Evolutionary conservation across 2,113 vertebrate genomes (phyloP), one percentile per base, ranked within the genome.

Genomic region (Antigone vipio): DNA sequence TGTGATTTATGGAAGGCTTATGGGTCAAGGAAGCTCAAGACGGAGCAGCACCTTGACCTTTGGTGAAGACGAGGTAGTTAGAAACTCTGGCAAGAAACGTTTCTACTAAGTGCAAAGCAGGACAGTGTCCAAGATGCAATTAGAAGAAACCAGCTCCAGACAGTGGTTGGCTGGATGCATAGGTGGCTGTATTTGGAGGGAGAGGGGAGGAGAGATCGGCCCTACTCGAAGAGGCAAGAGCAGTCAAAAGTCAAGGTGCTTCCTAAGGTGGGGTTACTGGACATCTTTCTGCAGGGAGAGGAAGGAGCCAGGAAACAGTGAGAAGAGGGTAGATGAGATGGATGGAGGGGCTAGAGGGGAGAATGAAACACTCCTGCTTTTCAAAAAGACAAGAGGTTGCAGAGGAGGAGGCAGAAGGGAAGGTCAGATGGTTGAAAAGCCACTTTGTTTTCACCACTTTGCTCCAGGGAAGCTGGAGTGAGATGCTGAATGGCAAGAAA

Each of bases 31-130:
- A 93, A 91, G 29, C 15, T 81, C 60, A 50, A 38, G 47, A 38
- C 52, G 32, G 56, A 92, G 14, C 35, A 75, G 17, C 0, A 0
- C 29, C 30, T 21, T 1, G 4, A 44, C 32, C 14, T 73, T 81
- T 45, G 22, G 30, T 26, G n/a, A 63, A 74, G 64, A 47, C 0
- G 0, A 75, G 38, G 22, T 38, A 20, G 38, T 23, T 44, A 71
- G 60, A 87, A 89, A 75, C 29, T 49, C 35, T 71, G 52, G 27
- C 29, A 50, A 64, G 44, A 69, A 83, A 71, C 5, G 5, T 71
- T 95, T 87, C 47, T 89, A 6, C 27, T 44, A n/a, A 86, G 38
- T 53, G 21, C 19, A 62, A 76, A 29, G 34, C 40, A 67, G 26
- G 53, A 82, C 13, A 52, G 4, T 2, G 1, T 62, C 68, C 63